A percentile compares a stretch with the other conserved stretches of the same genome.
phyloP scores from a whole-genome alignment of 2,888 invertebrate genomes.

The Glyphotaelius pellucidus region DNA sequence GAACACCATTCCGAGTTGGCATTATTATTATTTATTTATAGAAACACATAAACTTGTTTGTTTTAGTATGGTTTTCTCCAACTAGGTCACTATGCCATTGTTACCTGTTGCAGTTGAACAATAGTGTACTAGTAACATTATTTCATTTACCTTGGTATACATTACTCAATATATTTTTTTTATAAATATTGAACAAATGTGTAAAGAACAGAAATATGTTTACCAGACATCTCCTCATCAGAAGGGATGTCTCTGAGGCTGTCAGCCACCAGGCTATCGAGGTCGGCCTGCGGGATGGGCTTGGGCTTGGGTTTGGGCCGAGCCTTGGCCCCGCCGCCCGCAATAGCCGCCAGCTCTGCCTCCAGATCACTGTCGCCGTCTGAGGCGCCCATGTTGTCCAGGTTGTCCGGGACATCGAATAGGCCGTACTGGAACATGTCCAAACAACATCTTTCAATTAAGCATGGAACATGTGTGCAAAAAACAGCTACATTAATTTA shows the following conservation, averaged over 20 bases:
- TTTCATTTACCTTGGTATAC: background rate
- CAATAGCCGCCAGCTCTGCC: slow-evolving; percentile 89
- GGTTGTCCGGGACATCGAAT: slow-evolving; percentile 83
- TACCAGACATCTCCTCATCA: slow-evolving; percentile 84
- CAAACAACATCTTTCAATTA: slow-evolving; percentile 45
- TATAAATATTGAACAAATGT: background rate
- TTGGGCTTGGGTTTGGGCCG: slow-evolving; percentile 69
- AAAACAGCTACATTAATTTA: background rate
- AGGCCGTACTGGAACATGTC: slow-evolving; percentile 82
- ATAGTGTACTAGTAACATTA: background rate
- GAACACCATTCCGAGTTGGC: no score
- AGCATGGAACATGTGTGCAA: background rate
- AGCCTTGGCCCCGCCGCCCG: slow-evolving; percentile 71
- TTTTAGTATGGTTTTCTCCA: background rate
- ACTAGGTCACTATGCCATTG: background rate
- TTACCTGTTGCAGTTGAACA: background rate
- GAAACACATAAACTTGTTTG: background rate
- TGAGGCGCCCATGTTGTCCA: slow-evolving; percentile 78
- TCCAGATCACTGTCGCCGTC: slow-evolving; percentile 90
- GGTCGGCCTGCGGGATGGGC: slow-evolving; percentile 77
- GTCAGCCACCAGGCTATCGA: slow-evolving; percentile 87
- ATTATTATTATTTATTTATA: background rate
- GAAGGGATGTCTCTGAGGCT: slow-evolving; percentile 87
- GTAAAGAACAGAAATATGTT: background rate
- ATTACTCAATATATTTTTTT: background rate